Evolutionary conservation across 2,797 vertebrate species (phyloP).

Genomic region (Psittacula derbiana): DNA sequence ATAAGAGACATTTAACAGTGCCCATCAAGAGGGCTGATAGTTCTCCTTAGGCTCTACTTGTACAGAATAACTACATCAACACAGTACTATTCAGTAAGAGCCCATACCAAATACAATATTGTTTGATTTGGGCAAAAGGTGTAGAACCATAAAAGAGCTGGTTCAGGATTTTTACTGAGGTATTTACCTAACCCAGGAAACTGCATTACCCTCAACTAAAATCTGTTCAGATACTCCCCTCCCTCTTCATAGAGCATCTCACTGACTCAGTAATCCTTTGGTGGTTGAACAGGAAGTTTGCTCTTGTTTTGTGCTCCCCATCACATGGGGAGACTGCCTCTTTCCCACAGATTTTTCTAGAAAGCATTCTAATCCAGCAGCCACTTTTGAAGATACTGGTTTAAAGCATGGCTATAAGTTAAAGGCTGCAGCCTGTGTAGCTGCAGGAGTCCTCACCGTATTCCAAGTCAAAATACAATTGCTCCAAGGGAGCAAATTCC

Average conservation of each 20-base stretch:
- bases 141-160: not conserved
- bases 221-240: not conserved
- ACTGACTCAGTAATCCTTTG: not conserved
- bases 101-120: not conserved
- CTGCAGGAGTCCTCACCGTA: not conserved
- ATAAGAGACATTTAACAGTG: not conserved
- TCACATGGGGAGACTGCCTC: not conserved
- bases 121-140: not conserved
- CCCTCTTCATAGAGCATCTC: not conserved
- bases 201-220: not conserved
- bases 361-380: not conserved
- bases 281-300: not conserved
- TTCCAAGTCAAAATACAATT: conserved; percentile 18
- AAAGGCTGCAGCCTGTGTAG: not conserved
- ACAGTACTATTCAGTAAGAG: not conserved
- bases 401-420: not conserved
- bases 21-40: not conserved
- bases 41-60: not conserved
- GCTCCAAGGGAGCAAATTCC: not conserved
- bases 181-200: not conserved
- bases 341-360: not conserved
- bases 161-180: not conserved
- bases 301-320: not conserved
- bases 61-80: not conserved
- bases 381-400: not conserved